Evolutionary conservation across 2,888 invertebrate genomes (phyloP).

Genomic region (Phymatocera aterrima): DNA sequence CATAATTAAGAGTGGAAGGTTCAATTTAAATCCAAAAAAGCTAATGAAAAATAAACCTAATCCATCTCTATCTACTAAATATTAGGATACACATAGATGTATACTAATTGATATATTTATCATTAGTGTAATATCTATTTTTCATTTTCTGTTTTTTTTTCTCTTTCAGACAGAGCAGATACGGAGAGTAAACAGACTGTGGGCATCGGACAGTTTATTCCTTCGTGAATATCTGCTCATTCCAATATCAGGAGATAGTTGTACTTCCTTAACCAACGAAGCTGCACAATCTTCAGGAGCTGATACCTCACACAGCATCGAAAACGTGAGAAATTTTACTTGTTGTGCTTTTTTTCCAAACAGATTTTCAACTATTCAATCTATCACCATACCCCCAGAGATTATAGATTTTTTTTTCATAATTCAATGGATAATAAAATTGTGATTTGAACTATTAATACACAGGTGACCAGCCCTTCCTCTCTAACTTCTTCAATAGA

Average conservation of each 20-base stretch:
- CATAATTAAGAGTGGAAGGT: no score
- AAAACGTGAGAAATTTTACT: slow-evolving; percentile 47
- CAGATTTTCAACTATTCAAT: background rate
- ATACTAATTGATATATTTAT: no score
- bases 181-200: slow-evolving; percentile 91
- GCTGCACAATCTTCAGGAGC: slow-evolving; percentile 55
- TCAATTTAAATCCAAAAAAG: no score
- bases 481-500: slow-evolving; percentile 74
- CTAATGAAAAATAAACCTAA: no score
- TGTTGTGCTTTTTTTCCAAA: background rate
- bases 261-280: slow-evolving; percentile 69
- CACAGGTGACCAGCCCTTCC: slow-evolving; percentile 64
- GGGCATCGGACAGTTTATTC: slow-evolving; percentile 95
- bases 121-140: background rate
- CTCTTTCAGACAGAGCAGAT: slow-evolving; percentile 93
- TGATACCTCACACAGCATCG: slow-evolving; percentile 51
- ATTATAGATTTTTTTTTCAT: background rate
- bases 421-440: no score
- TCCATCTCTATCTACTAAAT: no score
- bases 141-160: slow-evolving; percentile 53
- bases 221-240: slow-evolving; percentile 91
- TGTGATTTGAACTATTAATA: slow-evolving; percentile 46
- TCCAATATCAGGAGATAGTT: slow-evolving; percentile 84
- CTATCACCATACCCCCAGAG: background rate
- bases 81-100: no score